Base-by-base conservation (phyloP, 2,797 vertebrate genomes). In the Sparidentex hasta region DNA sequence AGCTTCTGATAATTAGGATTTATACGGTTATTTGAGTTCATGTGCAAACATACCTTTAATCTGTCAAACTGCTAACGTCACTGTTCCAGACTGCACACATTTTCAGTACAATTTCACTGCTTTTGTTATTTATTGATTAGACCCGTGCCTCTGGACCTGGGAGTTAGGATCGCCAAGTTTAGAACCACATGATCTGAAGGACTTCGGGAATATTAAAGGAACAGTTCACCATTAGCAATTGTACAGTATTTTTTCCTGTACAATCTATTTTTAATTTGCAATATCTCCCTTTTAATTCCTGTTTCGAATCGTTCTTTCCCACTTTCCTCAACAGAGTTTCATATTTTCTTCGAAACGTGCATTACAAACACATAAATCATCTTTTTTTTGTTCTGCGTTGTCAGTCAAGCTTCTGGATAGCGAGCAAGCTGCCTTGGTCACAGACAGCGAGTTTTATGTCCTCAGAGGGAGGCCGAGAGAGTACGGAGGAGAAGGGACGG, bases 401-500 rank as follows among this genome's bases (percentile, higher is more conserved):
- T 55, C 63, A 69, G 71, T 71, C 47, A 56, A 54, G 72, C 65
- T 74, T 74, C 72, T 80, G 64, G 51, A 77, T 72, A 74, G 76
- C 82, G 88, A 84, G 70, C 74, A 85, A 82, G 76, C 80, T 89
- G 88, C 65, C 63, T 77, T 41, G 20, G 74, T 76, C 74, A 65
- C 72, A 71, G 61, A 76, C 66, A 41, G 48, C 66, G 62, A 84
- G 74, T 80, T 89, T 88, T 87, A 91, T 85, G 70, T 84, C 77
- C 86, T 81, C 89, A 72, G 52, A 90, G 88, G 86, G 84, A 88
- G 71, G 54, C 44, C 2, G 20, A 84, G 55, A 76, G 78, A 84
- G 84, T 84, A 88, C 38, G 12, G 51, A 75, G 58, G 23, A 65
- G 59, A 74, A 23, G 27, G 44, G 46, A 27, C 50, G 77, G 41